phyloP scores from a whole-genome alignment of 2,797 vertebrate genomes.

The Galagoides demidoff region DNA sequence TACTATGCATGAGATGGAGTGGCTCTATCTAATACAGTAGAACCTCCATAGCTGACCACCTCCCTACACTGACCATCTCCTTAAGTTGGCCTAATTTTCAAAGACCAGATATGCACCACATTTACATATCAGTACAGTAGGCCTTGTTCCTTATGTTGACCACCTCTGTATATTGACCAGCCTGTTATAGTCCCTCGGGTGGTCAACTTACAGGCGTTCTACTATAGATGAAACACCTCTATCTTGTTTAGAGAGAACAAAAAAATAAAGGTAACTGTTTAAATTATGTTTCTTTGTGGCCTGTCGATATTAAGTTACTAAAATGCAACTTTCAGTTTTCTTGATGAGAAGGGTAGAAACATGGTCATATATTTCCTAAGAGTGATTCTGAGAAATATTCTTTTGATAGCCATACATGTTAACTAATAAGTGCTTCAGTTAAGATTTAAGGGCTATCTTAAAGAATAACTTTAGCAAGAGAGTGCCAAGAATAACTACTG shows the following conservation, averaged over 20 bases:
- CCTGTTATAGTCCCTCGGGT: too few relatives aligned
- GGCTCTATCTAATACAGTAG: background rate
- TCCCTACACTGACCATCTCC: too few relatives aligned
- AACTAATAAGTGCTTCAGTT: background rate
- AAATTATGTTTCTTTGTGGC: background rate
- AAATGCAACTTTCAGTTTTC: background rate
- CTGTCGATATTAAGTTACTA: background rate
- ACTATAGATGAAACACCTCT: background rate
- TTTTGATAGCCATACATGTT: background rate
- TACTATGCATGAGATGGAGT: background rate
- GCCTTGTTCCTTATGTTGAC: too few relatives aligned
- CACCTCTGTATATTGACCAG: too few relatives aligned
- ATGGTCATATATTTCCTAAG: background rate
- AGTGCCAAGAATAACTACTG: background rate
- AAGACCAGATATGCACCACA: too few relatives aligned
- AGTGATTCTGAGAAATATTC: constrained; percentile 26
- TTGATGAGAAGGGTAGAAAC: background rate
- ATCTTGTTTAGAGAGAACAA: background rate
- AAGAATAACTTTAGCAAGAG: background rate
- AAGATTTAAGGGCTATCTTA: background rate
- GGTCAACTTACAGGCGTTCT: too few relatives aligned
- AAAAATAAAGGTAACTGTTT: background rate
- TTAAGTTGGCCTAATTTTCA: too few relatives aligned
- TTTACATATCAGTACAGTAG: too few relatives aligned
- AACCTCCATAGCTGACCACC: too few relatives aligned